Evolutionary conservation across 1,140 invertebrate species (phyloP).

Genomic region (Lamellibrachia luymesi): DNA sequence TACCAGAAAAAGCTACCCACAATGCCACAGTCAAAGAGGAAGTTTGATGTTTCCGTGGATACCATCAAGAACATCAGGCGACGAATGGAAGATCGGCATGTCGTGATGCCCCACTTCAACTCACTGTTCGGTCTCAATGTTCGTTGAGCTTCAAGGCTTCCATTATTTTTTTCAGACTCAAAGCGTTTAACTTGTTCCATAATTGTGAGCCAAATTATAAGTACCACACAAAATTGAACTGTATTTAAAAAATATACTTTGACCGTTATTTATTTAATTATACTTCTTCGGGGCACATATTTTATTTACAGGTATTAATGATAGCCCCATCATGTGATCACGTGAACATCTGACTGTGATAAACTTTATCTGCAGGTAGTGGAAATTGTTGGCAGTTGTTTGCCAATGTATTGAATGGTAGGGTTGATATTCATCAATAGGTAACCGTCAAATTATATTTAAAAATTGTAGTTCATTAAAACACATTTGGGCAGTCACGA

Average conservation of each 20-base stretch:
- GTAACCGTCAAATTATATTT: too few species aligned
- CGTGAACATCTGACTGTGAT: too few species aligned
- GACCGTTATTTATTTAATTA: slow-evolving; percentile 30
- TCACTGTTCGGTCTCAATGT: slow-evolving; percentile 37
- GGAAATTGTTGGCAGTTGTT: too few species aligned
- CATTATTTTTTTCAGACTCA: slow-evolving; percentile 43
- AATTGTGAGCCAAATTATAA: too few species aligned
- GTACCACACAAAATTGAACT: slow-evolving; percentile 50
- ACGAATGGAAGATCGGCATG: slow-evolving; percentile 83
- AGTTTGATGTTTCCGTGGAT: slow-evolving; percentile 52
- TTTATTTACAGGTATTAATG: too few species aligned
- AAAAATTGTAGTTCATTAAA: too few species aligned
- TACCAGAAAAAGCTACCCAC: slow-evolving; percentile 49
- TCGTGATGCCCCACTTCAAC: slow-evolving; percentile 66
- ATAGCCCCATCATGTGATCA: too few species aligned
- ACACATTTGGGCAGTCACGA: too few species aligned
- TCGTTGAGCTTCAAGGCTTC: slow-evolving; percentile 54
- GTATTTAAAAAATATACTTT: slow-evolving; percentile 57
- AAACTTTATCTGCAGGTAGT: too few species aligned
- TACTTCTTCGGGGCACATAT: not conserved
- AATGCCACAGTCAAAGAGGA: slow-evolving; percentile 14
- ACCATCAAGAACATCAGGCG: slow-evolving; percentile 74
- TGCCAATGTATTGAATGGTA: too few species aligned
- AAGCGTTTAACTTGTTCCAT: too few species aligned
- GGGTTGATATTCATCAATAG: too few species aligned